Base-by-base conservation (phyloP, 2,888 invertebrate species). In the Drosophila barbarae region DNA sequence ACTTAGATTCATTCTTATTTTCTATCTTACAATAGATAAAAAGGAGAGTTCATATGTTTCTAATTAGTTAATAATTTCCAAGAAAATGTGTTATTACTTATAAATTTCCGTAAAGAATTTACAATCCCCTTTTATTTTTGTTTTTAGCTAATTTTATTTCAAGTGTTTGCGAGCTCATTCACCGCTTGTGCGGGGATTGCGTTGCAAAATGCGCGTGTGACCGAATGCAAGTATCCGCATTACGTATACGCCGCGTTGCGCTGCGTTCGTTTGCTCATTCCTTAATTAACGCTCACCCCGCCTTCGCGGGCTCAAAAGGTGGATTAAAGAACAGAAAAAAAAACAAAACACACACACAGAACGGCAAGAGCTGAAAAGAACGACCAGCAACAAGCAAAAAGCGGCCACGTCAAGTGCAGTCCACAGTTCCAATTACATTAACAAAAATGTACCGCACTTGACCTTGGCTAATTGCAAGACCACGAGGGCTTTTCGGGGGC, bases 191-290 rank as follows among this genome's bases (percentile, higher is more conserved):
- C 67, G 56, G 35, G 47, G 63, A 60, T 66, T 39, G 72, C 74
- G 70, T 55, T 66, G 69, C 64, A 63, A 57, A 79, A 61, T 74
- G 85, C 80, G 85, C 85, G 79, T 83, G 77, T 71, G 69, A 53
- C 71, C 71, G 53, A 68, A 46, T 65, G 83, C 80, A 64, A 85
- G 72, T 67, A 59, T 59, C 59, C 71, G 75, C 71, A 79, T 84
- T 80, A 80, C 85, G 79, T 83, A 83, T 83, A 80, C 79, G 79
- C 69, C 77, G 63, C 68, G 71, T 77, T 66, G 46, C 65, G 46
- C 30, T 38, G 53, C 41, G 44, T 34, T 68, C 72, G 74, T 42
- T 66, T 28, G 51, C 55, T 66, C 55, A 42, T 55, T 56, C 46
- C 58, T 72, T 71, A 85, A 80, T 80, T 85, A 80, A 80, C 75